A percentile compares a stretch with the other conserved stretches of the same genome.
Evolutionary conservation across 2,113 vertebrate species (phyloP).

Genomic region (Mixornis gularis): DNA sequence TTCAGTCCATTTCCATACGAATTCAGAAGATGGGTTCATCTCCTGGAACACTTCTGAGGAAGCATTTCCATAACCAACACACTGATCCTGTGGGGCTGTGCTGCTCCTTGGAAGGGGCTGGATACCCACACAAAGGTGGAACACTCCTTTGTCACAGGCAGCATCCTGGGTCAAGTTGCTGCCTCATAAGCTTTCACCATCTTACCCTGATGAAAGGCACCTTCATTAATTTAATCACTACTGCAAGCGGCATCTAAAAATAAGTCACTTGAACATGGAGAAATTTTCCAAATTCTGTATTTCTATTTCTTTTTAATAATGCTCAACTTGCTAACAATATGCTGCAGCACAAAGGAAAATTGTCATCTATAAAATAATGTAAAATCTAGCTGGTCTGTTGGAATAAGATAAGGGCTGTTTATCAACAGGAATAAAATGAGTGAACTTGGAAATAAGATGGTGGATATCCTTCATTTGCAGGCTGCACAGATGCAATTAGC

Average conservation of each 20-base stretch:
- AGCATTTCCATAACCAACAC: background rate
- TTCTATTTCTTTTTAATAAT: constrained; percentile 14
- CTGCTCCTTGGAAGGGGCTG: background rate
- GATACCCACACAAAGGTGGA: background rate
- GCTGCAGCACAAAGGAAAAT: constrained; percentile 3
- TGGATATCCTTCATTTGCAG: constrained; percentile 30
- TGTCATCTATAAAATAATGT: constrained; percentile 2
- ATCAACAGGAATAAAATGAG: constrained; percentile 29
- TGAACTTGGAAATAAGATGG: constrained; percentile 43
- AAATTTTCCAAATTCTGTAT: background rate
- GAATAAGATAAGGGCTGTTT: constrained; percentile 52
- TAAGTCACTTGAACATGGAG: background rate
- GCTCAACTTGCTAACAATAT: background rate
- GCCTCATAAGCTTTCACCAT: background rate
- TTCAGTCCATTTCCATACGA: background rate
- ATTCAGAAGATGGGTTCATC: fast-evolving
- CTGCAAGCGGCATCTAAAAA: background rate
- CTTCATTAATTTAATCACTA: background rate
- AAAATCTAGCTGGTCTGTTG: constrained; percentile 35
- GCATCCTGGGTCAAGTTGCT: background rate
- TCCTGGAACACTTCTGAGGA: background rate
- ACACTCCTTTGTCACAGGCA: background rate
- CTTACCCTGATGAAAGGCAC: background rate
- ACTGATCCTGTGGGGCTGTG: background rate
- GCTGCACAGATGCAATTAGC: constrained; percentile 50